Base-by-base conservation (phyloP, 2,797 vertebrate species). In the Avahi laniger region DNA sequence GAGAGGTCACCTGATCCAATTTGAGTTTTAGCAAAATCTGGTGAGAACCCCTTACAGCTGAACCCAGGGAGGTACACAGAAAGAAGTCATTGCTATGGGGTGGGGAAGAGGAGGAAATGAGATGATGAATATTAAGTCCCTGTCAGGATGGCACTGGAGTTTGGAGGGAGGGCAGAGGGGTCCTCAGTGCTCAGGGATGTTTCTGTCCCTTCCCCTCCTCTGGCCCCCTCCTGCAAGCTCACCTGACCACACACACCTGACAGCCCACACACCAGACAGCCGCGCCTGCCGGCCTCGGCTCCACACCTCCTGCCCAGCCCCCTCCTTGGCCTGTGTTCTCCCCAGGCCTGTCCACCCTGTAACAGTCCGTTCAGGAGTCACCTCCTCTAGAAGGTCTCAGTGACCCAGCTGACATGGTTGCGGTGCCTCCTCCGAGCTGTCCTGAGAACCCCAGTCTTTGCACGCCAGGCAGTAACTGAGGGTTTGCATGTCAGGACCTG, bases 381-480 rank as follows among this genome's bases (percentile, higher is more conserved):
- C 50, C 76, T 79, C 50, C n/a, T 79, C 76, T n/a, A 41, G 65
- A 35, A 35, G 17, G 70, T 33, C 76, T 79, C 81, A 0, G 0
- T 10, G 54, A 78, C 46, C 26, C 65, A 57, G 24, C 38, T 48
- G 35, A 52, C 48, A 57, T 20, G 48, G 76, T 46, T 26, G 24
- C 0, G 1, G n/a, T 50, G 30, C 67, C 61, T 12, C n/a, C 54
- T 38, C 22, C 0, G 0, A 0, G 13, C 50, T 54, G 50, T 79
- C n/a, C n/a, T 24, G 2, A 22, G 50, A 52, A 79, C 35, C 57
- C 30, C 20, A 3, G 17, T 26, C 24, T 9, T 24, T 0, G 2
- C 1, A 13, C 5, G 38, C 18, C 54, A 5, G 5, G 30, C 4
- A 2, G 30, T 33, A 14, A 33, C 35, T 0, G 0, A 38, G n/a